Evolutionary conservation across 2,888 invertebrate genomes (phyloP), one percentile per base, ranked within the genome.

Genomic region (Xylota segnis): DNA sequence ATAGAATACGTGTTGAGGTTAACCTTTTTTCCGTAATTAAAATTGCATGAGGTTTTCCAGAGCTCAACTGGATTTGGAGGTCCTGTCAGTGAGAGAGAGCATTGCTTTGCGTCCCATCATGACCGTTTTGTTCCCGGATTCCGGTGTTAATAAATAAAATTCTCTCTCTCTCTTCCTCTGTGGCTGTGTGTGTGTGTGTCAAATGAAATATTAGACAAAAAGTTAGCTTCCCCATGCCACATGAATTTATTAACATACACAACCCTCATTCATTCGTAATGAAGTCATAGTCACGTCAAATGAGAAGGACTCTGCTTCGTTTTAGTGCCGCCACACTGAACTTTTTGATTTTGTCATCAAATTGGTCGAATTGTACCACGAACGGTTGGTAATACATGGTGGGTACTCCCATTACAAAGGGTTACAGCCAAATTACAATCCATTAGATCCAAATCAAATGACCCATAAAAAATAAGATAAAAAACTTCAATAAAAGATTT

Each of bases 21-120:
- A 65, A 65, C 54, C 54, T 45, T 65, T 65, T 43, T 65, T 63
- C 43, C 7, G 34, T 47, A 63, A 75, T 75, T 75, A 75, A 75
- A 75, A 52, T 75, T 75, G 54, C 65, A 75, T 65, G 65, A 65
- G 56, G 43, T 32, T 75, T 75, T 63, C 29, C 10, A 34, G 43
- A 45, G 65, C 32, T 63, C 18, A 32, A 54, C 18, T 32, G 43
- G 34, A 23, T 50, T 54, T 43, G 14, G 12, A 68, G 27, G 23
- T 16, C n/a, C 5, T 32, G 34, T n/a, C 40, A n/a, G 34, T 18
- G 12, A 37, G 23, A 66, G 23, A 34, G n/a, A 23, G 37, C 29
- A 40, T 16, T 29, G 9, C 50, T 68, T 5, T 54, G 37, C 12
- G 27, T 32, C 56, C 14, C 29, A 4, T n/a, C 14, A 32, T 14